Evolutionary conservation across 2,113 vertebrate genomes (phyloP), one percentile per base, ranked within the genome.

Genomic region (Phaethon lepturus): DNA sequence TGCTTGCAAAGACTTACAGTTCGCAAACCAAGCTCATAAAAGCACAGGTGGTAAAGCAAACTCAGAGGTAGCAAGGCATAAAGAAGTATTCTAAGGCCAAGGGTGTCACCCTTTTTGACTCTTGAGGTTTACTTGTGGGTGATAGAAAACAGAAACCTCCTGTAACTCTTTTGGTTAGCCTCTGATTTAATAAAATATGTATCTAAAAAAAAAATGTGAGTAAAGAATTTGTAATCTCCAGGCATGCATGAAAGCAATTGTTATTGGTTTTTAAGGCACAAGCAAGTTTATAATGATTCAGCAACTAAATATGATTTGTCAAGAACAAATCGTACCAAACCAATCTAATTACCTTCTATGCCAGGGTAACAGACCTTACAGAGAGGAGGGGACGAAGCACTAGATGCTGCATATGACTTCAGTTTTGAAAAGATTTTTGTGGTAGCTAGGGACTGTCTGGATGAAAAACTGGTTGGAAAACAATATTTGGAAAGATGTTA

Each of bases 201-300:
- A 67, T 4, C 4, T 60, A 60, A 75, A 62, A 64, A 2, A 90
- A 85, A 81, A 88, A 88, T 3, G 1, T 53, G 31, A 42, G 33
- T 67, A 77, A 88, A 80, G 76, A 55, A 19, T 31, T 55, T 49
- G 31, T 44, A 75, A 83, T 73, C 23, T 45, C 53, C 59, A 69
- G 67, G 17, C 9, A 10, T 10, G 11, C n/a, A 66, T 0, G 0
- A 83, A 93, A 90, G 23, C 23, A 81, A 72, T 77, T 68, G 22
- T 33, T 62, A 23, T 15, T 72, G 52, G 1, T 26, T 81, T 89
- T 73, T 59, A 63, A 72, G 20, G 53, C 19, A 19, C 33, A 89
- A 77, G 44, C n/a, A 63, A 91, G 29, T 91, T 89, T 63, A 47
- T 83, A 93, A 69, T 84, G 77, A 93, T 94, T 91, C 75, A 77